These are phyloP conservation scores for Pandemis corylana DNA, from an alignment of 2,888 invertebrate species.

Conservation along the genomic window DNA sequence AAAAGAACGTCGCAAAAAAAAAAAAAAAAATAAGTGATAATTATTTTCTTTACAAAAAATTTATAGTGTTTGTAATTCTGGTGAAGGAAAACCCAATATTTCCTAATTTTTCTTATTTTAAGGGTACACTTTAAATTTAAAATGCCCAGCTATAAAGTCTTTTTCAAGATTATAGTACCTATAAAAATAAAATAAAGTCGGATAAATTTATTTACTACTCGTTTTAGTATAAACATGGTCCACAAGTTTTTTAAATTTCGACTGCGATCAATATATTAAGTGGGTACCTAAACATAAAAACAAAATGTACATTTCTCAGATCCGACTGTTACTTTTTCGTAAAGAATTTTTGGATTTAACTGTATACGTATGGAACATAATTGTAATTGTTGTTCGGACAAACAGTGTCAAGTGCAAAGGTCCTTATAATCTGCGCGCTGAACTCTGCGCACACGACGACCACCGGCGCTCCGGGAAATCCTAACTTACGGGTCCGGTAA, in stretches of 20 bases:
- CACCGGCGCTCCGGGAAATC: constrained; percentile 42
- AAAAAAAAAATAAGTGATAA: no score
- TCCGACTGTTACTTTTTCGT: not conserved
- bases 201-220: constrained; percentile 18
- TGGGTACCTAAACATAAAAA: not conserved
- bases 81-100: no score
- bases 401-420: constrained; percentile 3
- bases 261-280: not conserved
- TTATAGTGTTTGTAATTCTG: no score
- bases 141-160: constrained; percentile 26
- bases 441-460: constrained; percentile 12
- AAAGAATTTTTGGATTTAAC: not conserved
- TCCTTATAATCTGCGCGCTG: constrained; percentile 43
- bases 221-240: constrained; percentile 10
- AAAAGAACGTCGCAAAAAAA: no score
- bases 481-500: constrained; percentile 67
- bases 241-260: constrained; percentile 18
- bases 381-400: not conserved
- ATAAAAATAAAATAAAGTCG: constrained; percentile 12
- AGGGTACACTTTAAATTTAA: no score
- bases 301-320: not conserved
- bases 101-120: no score
- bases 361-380: not conserved
- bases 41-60: no score
- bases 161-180: constrained; percentile 23